Base-by-base conservation (phyloP, 2,888 invertebrate species). In the Synanthedon andrenaeformis region DNA sequence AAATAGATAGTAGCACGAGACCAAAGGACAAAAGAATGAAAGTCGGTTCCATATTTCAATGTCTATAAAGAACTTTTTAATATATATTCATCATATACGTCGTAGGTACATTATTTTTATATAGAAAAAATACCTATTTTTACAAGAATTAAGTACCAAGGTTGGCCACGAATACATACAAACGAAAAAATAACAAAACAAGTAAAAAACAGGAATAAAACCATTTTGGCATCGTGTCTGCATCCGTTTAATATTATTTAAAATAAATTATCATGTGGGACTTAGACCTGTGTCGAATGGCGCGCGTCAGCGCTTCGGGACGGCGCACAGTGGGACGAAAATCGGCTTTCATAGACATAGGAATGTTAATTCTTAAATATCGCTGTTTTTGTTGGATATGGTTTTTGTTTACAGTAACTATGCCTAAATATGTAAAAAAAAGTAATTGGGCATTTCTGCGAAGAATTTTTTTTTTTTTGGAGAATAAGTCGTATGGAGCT, bases 211-310 rank as follows among this genome's bases (percentile, higher is more conserved):
- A 83, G 84, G 85, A 83, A 84, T 84, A 80, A 82, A 84, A 86
- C 84, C 85, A 85, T 85, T 86, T 86, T 86, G 86, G 86, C 86
- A 85, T 85, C 84, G 84, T 79, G 82, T 84, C 82, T 82, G 82
- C 82, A 73, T 79, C 70, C 69, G 76, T 80, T 82, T 74, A 75
- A 79, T 78, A 65, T 63, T 77, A 74, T 80, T 76, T 75, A 72
- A 70, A 79, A 81, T 82, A 81, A 76, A 81, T 76, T 71, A 76
- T 69, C 14, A 70, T 67, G 75, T 70, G 79, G 73, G 79, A 75
- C 66, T 69, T 72, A 68, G 70, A 70, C 65, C 64, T 66, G 70
- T 62, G 59, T 58, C 61, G 66, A 58, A 60, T 51, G 60, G 55
- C 56, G 57, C 54, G 52, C 52, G 54, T 48, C 56, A 59, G 58